A percentile compares a stretch with the other conserved stretches of the same genome.
Evolutionary conservation across 2,113 vertebrate genomes (phyloP).

Genomic region (Struthio camelus): DNA sequence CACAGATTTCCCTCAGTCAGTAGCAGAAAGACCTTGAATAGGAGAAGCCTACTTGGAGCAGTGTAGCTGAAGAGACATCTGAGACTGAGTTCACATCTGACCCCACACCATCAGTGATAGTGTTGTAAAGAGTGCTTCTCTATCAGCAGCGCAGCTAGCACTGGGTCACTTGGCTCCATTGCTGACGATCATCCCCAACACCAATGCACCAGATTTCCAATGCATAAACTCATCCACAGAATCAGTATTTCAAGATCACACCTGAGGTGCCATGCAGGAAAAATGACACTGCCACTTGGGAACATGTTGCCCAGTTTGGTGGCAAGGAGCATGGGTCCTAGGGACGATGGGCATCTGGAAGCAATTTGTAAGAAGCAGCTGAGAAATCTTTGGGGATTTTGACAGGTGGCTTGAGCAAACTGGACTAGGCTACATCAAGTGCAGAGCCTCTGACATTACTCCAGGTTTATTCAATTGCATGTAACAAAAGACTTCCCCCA

Average conservation of each 20-base stretch:
- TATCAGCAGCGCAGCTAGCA: neutral
- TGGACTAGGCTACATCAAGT: neutral
- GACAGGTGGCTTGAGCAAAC: neutral
- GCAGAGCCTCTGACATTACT: neutral
- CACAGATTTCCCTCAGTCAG: neutral
- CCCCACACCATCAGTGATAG: neutral
- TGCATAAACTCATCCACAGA: neutral
- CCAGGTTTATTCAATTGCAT: neutral
- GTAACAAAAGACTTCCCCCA: neutral
- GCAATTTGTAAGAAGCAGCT: neutral
- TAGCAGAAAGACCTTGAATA: neutral
- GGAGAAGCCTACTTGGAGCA: neutral
- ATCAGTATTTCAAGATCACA: neutral
- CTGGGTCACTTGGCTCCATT: neutral
- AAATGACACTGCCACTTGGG: neutral
- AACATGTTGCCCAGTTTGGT: neutral
- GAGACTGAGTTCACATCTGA: neutral
- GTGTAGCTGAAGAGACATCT: neutral
- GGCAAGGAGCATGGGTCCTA: neutral
- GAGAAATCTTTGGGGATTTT: neutral
- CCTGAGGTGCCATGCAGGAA: neutral
- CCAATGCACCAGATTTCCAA: neutral
- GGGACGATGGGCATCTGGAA: neutral
- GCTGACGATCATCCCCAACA: neutral
- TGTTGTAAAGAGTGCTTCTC: neutral